Percentiles rank a stretch among this genome's conserved stretches.
Evolutionary conservation across 2,113 vertebrate genomes (phyloP).

Genomic region (Epinephelus moara): DNA sequence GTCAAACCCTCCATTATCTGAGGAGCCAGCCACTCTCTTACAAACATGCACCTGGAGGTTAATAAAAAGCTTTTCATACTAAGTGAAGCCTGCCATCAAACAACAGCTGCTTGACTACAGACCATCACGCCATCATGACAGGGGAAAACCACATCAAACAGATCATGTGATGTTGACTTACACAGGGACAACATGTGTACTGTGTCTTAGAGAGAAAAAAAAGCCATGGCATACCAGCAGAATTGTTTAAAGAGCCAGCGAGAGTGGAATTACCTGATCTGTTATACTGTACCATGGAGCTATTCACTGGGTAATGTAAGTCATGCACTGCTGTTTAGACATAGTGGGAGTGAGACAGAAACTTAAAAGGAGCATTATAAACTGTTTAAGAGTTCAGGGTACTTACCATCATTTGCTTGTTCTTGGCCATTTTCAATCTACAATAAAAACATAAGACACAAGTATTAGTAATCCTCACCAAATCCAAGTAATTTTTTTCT

Average conservation of each 20-base stretch:
- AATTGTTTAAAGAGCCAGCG: constrained; percentile 6
- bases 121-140: constrained; percentile 39
- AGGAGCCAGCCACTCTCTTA: constrained; percentile 37
- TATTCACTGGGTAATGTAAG: constrained; percentile 66
- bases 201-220: constrained; percentile 19
- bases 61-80: constrained; percentile 71
- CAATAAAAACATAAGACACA: constrained; percentile 52
- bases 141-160: constrained; percentile 66
- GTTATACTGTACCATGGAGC: constrained; percentile 22
- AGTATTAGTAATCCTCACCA: constrained; percentile 15
- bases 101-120: constrained; percentile 67
- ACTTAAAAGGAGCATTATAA: constrained; percentile 25
- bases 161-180: constrained; percentile 38
- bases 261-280: constrained; percentile 45
- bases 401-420: constrained; percentile 80
- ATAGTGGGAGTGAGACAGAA: constrained; percentile 30
- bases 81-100: constrained; percentile 59
- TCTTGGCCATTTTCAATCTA: constrained; percentile 81
- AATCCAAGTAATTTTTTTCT: constrained; percentile 6
- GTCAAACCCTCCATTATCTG: constrained; percentile 58
- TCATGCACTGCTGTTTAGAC: constrained; percentile 72
- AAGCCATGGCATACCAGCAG: constrained; percentile 7
- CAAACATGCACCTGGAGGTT: constrained; percentile 69
- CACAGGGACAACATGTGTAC: constrained; percentile 44
- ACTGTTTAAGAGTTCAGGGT: constrained; percentile 19